Base-by-base conservation (phyloP, 2,113 vertebrate genomes). In the Antidorcas marsupialis region DNA sequence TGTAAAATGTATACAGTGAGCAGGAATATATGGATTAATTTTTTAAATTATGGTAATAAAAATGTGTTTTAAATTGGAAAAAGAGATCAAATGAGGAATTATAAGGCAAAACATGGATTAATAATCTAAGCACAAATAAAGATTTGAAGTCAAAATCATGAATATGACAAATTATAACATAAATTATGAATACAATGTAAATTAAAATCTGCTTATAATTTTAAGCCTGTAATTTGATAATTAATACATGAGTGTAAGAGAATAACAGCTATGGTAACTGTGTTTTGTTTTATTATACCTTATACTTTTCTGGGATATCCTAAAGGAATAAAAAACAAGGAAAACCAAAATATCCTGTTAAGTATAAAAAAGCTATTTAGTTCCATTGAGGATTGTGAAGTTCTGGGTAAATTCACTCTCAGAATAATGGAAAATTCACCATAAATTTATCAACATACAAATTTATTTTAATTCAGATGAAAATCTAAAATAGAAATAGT, bases 181-280 rank as follows among this genome's bases (percentile, higher is more conserved):
- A 81, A 86, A 27, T 89, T 82, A 83, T 52, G 1, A 91, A 59
- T 67, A 86, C 36, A 93, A 11, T 55, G 62, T 57, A 89, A 57
- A 93, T 91, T 95, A 86, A 97, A 95, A 47, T 2, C n/a, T 89
- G 5, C 9, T 81, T 95, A 12, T 92, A 90, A 76, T 62, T 89
- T 5, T 71, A 74, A 74, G 11, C 55, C 14, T 95, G 6, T n/a
- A 87, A 76, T 92, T 87, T 94, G 47, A 94, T 86, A 95, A 83
- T 86, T 47, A 91, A 83, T 67, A 87, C 23, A 15, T n/a, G 12
- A 71, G 21, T 45, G 76, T 59, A 85, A 91, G 27, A 82, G 23
- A 89, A 79, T 90, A 95, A 4, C 21, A 94, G 64, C 2, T 55
- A 7, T 43, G 4, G 10, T 79, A 6, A 0, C 0, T 9, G 27